Evolutionary conservation across 2,888 invertebrate species (phyloP), one percentile per base, ranked within the genome.

Genomic region (Lasioglossum figueresi): DNA sequence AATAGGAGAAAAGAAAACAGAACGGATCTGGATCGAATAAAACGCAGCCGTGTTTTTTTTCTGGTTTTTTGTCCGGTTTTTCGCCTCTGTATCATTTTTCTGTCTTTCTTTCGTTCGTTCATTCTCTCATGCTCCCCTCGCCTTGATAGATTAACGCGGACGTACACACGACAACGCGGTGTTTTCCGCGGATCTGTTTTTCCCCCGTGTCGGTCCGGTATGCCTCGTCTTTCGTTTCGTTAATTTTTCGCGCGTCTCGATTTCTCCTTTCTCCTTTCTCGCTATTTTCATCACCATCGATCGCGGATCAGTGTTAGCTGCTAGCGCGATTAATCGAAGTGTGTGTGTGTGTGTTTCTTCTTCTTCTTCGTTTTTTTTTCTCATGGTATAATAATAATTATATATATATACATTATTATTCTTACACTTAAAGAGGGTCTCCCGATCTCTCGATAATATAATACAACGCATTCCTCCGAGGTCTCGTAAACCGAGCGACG

Each of bases 331-430:
- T 92, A 91, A 90, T 91, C 91, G 91, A 89, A 87, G 63, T 63
- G 63, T 63, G 31, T 59, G 27, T 56, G 56, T 59, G 59, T 63
- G 63, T 63, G 31, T 63, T 31, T 16, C 16, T 63, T 16, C 31
- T 31, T 63, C 27, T 59, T 27, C 27, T 14, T 70, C 37, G 37
- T 40, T 23, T 40, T 70, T 37, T n/a, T 40, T 40, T 40, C 40
- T 93, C 19, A 92, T 90, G 91, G 89, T 92, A 91, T 93, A 91
- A 92, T 94, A 92, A 93, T 93, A 77, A 83, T 70, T 83, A 76
- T 84, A 84, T 94, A 93, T 94, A 93, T 94, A 94, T 93, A 94
- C 94, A 94, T 92, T 92, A 92, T 92, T 90, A 90, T 92, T 92
- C 93, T 93, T 93, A 93, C 87, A 92, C 88, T 90, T 93, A 94